These are phyloP conservation scores for Thera obeliscata DNA, from an alignment of 2,888 invertebrate species.

Conservation along the genomic window DNA sequence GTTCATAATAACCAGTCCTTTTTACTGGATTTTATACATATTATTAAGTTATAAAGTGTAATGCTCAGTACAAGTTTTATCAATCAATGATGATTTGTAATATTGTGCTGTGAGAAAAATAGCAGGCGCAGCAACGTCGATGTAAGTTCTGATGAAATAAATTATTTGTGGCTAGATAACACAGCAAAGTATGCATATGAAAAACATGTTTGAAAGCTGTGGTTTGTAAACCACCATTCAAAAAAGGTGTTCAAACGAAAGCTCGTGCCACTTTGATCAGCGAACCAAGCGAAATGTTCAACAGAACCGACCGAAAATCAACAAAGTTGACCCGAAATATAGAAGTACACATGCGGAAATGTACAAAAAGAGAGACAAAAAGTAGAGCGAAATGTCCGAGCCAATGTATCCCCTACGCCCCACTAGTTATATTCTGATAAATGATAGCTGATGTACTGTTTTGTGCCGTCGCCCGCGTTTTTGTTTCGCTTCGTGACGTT, in stretches of 20 bases:
- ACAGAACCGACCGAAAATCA: slow-evolving; percentile 27
- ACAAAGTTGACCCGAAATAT: slow-evolving; percentile 28
- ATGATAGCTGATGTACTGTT: slow-evolving; percentile 71
- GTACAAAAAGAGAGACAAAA: slow-evolving; percentile 48
- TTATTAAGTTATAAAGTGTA: too few relatives aligned
- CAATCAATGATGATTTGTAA: too few relatives aligned
- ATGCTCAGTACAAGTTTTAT: too few relatives aligned
- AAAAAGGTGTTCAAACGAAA: slow-evolving; percentile 19
- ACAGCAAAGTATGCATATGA: background rate
- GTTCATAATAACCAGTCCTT: too few relatives aligned
- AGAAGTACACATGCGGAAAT: slow-evolving; percentile 37
- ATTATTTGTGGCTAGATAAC: background rate
- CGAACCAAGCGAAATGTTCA: slow-evolving; percentile 27
- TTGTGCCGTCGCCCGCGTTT: slow-evolving; percentile 55
- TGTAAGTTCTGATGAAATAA: background rate
- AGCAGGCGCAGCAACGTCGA: too few relatives aligned
- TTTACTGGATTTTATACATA: too few relatives aligned
- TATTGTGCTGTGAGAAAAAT: too few relatives aligned
- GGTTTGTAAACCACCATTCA: slow-evolving; percentile 4
- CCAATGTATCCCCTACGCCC: slow-evolving; percentile 71
- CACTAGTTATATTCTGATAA: slow-evolving; percentile 80
- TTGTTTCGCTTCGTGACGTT: slow-evolving; percentile 46
- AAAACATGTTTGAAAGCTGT: slow-evolving; percentile 13
- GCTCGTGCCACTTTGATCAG: slow-evolving; percentile 22
- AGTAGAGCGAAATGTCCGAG: slow-evolving; percentile 61